These are phyloP conservation scores for Manis pentadactyla DNA, from an alignment of 2,797 vertebrate species.

Conservation along the genomic window DNA sequence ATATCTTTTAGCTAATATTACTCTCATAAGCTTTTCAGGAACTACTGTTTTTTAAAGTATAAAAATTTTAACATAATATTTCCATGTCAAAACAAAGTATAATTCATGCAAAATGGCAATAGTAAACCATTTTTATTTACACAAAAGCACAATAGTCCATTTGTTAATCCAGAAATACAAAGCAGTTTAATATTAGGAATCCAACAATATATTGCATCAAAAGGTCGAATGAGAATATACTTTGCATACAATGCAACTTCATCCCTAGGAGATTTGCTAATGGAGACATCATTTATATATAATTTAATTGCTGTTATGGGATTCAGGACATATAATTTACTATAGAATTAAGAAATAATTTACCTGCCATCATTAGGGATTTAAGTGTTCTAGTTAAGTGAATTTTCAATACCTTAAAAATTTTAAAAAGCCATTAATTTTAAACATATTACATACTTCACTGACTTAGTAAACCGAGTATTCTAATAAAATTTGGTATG, in stretches of 20 bases:
- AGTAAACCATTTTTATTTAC: conserved; percentile 14
- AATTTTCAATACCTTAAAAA: conserved; percentile 55
- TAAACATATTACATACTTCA: conserved; percentile 38
- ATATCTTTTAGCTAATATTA: neutral
- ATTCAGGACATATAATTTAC: conserved; percentile 59
- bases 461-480: conserved; percentile 42
- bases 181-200: conserved; percentile 48
- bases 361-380: conserved; percentile 43
- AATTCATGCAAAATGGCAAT: neutral
- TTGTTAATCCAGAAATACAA: conserved; percentile 27
- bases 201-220: conserved; percentile 18
- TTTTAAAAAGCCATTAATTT: conserved; percentile 61
- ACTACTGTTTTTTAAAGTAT: neutral
- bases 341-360: conserved; percentile 59
- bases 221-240: conserved; percentile 49
- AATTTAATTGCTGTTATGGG: conserved; percentile 49
- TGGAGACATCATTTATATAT: conserved; percentile 42
- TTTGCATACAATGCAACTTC: conserved; percentile 26
- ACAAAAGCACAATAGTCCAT: neutral
- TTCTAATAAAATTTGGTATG: conserved; percentile 58
- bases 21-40: neutral
- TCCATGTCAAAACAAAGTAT: neutral
- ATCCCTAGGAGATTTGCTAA: conserved; percentile 41
- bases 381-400: conserved; percentile 54
- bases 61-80: conserved; percentile 17